Evolutionary conservation across 2,113 vertebrate species (phyloP).

Genomic region (Nansenia antarctica): DNA sequence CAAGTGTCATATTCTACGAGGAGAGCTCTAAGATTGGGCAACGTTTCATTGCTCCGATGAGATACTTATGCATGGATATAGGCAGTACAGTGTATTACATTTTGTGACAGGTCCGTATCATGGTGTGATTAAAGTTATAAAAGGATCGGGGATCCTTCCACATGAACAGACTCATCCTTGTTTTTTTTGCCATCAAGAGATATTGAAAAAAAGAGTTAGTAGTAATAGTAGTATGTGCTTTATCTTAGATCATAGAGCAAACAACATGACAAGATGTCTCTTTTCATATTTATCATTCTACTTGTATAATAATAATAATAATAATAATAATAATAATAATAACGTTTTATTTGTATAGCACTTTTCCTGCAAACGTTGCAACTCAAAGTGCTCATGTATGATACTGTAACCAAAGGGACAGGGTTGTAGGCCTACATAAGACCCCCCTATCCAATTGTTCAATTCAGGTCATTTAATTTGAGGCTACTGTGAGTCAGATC

Average conservation of each 20-base stretch:
- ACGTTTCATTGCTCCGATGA: not conserved
- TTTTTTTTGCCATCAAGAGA: not conserved
- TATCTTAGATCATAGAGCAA: not conserved
- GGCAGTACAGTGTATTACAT: not conserved
- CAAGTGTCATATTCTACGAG: not conserved
- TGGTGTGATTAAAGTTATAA: no score
- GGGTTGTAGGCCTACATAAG: no score
- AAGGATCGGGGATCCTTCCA: not conserved
- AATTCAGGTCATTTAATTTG: not conserved
- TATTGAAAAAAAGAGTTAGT: not conserved
- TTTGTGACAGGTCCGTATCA: no score
- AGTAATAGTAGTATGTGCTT: not conserved
- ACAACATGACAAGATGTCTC: no score
- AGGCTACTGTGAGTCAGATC: not conserved
- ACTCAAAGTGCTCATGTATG: not conserved
- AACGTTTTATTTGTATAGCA: no score
- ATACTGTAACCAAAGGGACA: not conserved
- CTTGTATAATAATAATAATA: no score
- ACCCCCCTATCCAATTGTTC: not conserved
- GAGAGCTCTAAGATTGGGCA: not conserved
- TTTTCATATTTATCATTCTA: no score
- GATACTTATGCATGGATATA: not conserved
- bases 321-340: no score
- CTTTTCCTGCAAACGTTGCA: no score
- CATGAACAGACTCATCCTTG: not conserved